Evolutionary conservation across 1,140 invertebrate genomes (phyloP), one percentile per base, ranked within the genome.

Genomic region (Cotesia glomerata): DNA sequence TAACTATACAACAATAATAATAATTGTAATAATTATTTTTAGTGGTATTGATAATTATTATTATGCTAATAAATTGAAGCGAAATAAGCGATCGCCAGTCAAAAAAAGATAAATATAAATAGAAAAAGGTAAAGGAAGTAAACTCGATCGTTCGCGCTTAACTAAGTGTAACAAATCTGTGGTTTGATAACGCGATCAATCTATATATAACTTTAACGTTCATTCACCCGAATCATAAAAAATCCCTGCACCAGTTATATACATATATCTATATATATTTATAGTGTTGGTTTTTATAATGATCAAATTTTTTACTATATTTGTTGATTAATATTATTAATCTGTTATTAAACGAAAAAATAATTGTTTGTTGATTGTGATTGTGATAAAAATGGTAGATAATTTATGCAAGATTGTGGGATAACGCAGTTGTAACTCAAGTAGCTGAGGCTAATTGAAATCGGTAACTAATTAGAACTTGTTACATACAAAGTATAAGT

Each of bases 201-300:
- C 56, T 71, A 63, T 69, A 70, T 75, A 73, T 73, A 75, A 66
- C 70, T 71, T 64, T 26, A 73, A 52, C 82, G 85, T 71, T 78
- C 85, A 82, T 85, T 87, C 84, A 86, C 84, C 85, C 84, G 84
- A 83, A 87, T 81, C 84, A 81, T 80, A 79, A 86, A 87, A 87
- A 86, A 86, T 84, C 54, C 39, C n/a, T 9, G 5, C 5, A 54
- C 18, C 49, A 67, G 49, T 67, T 67, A 67, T 67, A 18, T 56
- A 36, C 14, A 26, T 61, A 13, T 26, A 64, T 34, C 5, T 34
- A 64, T 35, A 64, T 39, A 45, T 45, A 45, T 7, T 0, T 11
- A 45, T 45, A 45, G 11, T 45, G 39, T 45, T 45, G 39, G 7
- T 45, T 45, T 39, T 45, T 45, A 45, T 45, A 45, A 45, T 11